Percentiles rank a stretch among this genome's conserved stretches.
phyloP scores from a whole-genome alignment of 2,888 invertebrate genomes.

The Opisthograptis luteolata region DNA sequence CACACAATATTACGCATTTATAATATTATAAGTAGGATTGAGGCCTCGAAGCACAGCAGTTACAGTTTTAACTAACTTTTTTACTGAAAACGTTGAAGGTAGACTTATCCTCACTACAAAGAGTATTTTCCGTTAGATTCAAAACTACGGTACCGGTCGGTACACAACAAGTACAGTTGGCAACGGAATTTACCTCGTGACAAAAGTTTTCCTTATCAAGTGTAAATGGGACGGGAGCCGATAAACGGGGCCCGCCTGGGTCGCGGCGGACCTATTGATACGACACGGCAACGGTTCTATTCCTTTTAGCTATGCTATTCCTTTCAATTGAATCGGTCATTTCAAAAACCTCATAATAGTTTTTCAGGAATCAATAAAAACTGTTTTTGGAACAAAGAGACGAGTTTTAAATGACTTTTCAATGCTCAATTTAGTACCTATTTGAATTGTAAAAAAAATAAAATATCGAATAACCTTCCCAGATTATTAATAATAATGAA shows the following conservation, averaged over 20 bases:
- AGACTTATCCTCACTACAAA: not conserved
- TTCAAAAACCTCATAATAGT: no score
- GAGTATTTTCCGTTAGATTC: conserved; percentile 9
- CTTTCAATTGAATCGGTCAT: no score
- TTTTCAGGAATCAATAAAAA: no score
- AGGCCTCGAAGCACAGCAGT: not conserved
- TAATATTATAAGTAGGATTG: no score
- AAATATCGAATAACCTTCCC: no score
- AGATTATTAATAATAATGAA: no score
- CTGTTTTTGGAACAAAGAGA: no score
- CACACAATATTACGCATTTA: no score
- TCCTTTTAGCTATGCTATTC: not conserved
- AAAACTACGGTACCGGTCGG: conserved; percentile 6
- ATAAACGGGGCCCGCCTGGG: conserved; percentile 55
- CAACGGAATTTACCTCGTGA: conserved; percentile 50
- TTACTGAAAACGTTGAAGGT: not conserved
- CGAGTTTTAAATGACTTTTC: no score
- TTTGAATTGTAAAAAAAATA: no score
- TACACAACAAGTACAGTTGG: conserved; percentile 20
- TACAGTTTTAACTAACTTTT: not conserved
- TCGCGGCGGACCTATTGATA: conserved; percentile 46
- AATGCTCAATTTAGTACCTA: no score
- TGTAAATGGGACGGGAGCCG: conserved; percentile 57
- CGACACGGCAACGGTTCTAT: conserved; percentile 40
- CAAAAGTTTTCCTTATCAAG: conserved; percentile 59